A percentile compares a stretch with the other conserved stretches of the same genome.
Conservation (phyloP, 2,113 vertebrate genomes). For the Collichthys lucidus region DNA sequence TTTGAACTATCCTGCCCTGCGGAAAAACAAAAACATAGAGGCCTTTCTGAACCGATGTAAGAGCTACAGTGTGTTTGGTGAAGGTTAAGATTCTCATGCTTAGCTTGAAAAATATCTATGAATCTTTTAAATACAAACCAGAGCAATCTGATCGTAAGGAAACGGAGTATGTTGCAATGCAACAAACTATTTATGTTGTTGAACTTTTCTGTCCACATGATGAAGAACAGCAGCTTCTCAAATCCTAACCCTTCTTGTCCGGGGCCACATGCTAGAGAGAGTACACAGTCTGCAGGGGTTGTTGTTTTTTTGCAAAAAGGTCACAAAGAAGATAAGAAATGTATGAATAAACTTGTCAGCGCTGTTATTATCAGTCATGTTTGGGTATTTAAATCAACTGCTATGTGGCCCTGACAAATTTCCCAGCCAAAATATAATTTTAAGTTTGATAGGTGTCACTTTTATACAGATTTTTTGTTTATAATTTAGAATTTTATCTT, state of each 20-base stretch:
- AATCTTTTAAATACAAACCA: not conserved
- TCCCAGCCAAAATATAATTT: not conserved
- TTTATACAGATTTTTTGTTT: not conserved
- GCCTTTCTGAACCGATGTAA: slow-evolving; percentile 83
- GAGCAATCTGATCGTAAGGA: not conserved
- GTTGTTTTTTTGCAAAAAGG: not conserved
- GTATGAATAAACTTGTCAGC: not conserved
- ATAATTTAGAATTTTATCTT: not conserved
- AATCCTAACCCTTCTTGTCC: not conserved
- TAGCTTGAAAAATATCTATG: not conserved
- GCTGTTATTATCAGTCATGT: not conserved
- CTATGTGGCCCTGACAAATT: not conserved
- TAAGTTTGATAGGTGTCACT: not conserved
- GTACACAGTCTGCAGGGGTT: no score
- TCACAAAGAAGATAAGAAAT: not conserved
- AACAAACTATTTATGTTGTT: not conserved
- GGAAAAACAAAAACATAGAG: slow-evolving; percentile 87
- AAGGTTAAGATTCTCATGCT: not conserved
- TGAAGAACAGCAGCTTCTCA: not conserved
- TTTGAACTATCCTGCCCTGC: slow-evolving; percentile 81
- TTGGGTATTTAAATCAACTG: not conserved
- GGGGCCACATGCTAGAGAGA: not conserved
- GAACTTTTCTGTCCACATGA: not conserved
- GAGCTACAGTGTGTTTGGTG: slow-evolving; percentile 28
- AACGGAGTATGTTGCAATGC: not conserved